These are phyloP conservation scores for Zophobas morio DNA, from an alignment of 1,140 invertebrate genomes.

Conservation along the genomic window DNA sequence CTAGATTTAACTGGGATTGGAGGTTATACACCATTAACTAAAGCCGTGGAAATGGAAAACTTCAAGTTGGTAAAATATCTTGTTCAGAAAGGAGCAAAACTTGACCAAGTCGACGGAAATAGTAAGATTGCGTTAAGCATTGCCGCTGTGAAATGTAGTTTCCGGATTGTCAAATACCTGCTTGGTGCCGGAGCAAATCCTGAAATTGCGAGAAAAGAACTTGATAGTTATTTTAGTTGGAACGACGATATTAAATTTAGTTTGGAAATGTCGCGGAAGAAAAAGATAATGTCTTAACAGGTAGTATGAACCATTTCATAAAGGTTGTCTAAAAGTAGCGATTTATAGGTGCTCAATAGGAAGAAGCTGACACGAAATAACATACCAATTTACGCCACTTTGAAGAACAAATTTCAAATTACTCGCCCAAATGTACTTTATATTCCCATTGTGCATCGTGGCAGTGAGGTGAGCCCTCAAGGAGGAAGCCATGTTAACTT, in stretches of 20 bases:
- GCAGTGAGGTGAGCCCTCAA: too few species aligned
- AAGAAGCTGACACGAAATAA: too few species aligned
- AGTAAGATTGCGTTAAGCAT: not conserved
- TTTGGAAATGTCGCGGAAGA: not conserved
- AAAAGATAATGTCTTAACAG: not conserved
- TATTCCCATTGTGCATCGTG: too few species aligned
- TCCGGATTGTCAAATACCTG: not conserved
- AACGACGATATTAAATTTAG: not conserved
- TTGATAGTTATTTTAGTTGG: not conserved
- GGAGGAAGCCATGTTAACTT: too few species aligned
- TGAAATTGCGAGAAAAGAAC: not conserved
- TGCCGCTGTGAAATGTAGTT: not conserved
- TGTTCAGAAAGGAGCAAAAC: conserved; percentile 19
- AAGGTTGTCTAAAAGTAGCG: too few species aligned
- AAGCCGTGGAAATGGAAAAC: not conserved
- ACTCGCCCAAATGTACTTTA: too few species aligned
- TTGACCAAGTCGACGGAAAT: conserved; percentile 12
- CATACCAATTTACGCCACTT: too few species aligned
- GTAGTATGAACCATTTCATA: not conserved
- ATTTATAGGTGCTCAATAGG: too few species aligned
- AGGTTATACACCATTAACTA: conserved; percentile 6
- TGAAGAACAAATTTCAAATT: too few species aligned
- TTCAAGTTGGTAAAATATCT: conserved; percentile 15
- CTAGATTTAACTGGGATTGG: not conserved
- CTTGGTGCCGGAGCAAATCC: not conserved